phyloP scores from a whole-genome alignment of 2,113 vertebrate genomes.

The Pleuronectes platessa region DNA sequence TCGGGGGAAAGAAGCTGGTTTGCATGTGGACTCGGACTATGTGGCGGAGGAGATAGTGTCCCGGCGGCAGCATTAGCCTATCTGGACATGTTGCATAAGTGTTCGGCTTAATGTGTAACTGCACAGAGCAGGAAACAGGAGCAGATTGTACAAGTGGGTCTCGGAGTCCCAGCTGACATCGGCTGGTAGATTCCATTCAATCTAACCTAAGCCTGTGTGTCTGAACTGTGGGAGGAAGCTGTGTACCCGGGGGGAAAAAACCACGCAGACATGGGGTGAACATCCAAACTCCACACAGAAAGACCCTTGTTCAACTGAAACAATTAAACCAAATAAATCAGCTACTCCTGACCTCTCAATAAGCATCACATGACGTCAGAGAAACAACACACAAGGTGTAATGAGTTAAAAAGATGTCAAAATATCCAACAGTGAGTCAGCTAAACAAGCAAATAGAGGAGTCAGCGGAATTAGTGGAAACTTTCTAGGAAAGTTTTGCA shows the following conservation, averaged over 20 bases:
- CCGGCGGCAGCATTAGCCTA: conserved; percentile 3
- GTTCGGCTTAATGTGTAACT: conserved; percentile 67
- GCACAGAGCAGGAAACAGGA: conserved; percentile 20
- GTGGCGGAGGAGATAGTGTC: conserved; percentile 4
- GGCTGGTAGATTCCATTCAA: too few species aligned
- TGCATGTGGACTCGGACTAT: conserved; percentile 19
- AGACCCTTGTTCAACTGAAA: too few species aligned
- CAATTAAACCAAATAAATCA: too few species aligned
- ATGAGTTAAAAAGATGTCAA: neutral
- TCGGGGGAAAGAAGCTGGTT: conserved; percentile 17
- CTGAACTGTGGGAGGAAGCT: too few species aligned
- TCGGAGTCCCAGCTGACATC: too few species aligned
- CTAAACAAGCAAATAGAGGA: neutral
- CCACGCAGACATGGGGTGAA: too few species aligned
- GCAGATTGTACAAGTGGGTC: neutral
- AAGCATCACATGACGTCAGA: neutral
- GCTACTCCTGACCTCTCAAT: too few species aligned
- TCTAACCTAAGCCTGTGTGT: too few species aligned
- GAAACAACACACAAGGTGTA: neutral
- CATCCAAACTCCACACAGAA: too few species aligned
- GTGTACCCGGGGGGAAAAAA: too few species aligned
- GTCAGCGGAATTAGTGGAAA: neutral
- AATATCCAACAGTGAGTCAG: neutral
- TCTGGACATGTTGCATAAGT: conserved; percentile 41
- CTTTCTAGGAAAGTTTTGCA: neutral